phyloP scores from a whole-genome alignment of 2,113 vertebrate genomes.

The Coptodon bakossiorum region DNA sequence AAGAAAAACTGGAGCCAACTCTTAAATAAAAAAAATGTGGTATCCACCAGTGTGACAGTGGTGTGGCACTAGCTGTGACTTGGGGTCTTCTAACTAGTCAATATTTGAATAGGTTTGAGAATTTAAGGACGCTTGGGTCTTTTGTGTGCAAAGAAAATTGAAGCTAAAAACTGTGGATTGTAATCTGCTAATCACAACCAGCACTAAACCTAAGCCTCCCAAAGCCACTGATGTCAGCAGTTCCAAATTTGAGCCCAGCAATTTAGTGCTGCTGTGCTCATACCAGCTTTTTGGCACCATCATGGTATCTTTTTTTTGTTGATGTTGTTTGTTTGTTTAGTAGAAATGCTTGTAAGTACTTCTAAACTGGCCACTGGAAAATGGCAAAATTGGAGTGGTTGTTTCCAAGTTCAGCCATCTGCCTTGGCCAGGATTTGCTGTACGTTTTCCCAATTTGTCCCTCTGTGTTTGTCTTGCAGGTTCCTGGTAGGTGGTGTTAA shows the following conservation, averaged over 20 bases:
- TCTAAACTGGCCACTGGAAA: neutral
- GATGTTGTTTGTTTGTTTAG: neutral
- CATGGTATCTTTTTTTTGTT: neutral
- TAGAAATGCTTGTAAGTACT: neutral
- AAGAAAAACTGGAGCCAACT: neutral
- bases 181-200: neutral
- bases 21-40: too few species aligned
- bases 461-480: neutral
- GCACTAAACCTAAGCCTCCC: neutral
- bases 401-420: neutral
- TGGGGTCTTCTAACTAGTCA: neutral
- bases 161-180: neutral
- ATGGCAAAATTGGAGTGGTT: neutral
- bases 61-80: neutral
- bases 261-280: neutral
- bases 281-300: neutral
- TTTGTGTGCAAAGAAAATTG: neutral
- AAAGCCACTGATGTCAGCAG: neutral
- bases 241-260: neutral
- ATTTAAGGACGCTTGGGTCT: neutral
- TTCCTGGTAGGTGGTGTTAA: neutral
- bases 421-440: neutral
- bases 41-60: neutral
- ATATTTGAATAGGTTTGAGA: neutral
- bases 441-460: neutral